Evolutionary conservation across 1,140 invertebrate genomes (phyloP).

Genomic region (Drosophila parvula): DNA sequence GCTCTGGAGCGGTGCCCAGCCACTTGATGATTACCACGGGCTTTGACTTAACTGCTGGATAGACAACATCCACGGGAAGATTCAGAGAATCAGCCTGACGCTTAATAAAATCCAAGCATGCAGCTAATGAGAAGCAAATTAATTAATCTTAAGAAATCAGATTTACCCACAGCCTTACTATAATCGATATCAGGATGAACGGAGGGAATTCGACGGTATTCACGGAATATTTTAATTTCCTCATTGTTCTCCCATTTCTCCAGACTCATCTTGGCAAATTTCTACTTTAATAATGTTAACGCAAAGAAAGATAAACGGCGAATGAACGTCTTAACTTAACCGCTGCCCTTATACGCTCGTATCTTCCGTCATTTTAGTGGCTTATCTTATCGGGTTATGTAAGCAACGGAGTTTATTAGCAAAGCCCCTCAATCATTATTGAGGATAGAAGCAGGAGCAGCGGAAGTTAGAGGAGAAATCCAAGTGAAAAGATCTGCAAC

Average conservation of each 20-base stretch:
- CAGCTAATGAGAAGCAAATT: slow-evolving; percentile 69
- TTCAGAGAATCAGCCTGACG: slow-evolving; percentile 87
- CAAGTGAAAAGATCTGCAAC: not conserved
- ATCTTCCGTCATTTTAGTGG: not conserved
- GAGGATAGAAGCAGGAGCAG: no score
- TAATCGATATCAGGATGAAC: slow-evolving; percentile 93
- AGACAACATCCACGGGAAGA: slow-evolving; percentile 86
- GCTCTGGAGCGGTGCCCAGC: slow-evolving; percentile 87
- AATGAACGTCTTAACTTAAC: not conserved
- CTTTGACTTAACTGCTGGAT: slow-evolving; percentile 84
- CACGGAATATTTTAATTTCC: slow-evolving; percentile 90
- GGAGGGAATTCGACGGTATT: slow-evolving; percentile 92
- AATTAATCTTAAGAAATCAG: not conserved
- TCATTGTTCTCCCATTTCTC: slow-evolving; percentile 85
- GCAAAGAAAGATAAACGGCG: not conserved
- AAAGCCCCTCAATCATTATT: not conserved
- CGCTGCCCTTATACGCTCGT: not conserved
- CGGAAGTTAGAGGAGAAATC: not conserved
- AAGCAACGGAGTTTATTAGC: not conserved
- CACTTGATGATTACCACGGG: slow-evolving; percentile 91
- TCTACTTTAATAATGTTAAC: not conserved
- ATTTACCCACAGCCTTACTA: slow-evolving; percentile 39
- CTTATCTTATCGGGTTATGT: slow-evolving; percentile 4
- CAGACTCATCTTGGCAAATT: slow-evolving; percentile 36
- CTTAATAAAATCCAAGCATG: slow-evolving; percentile 87